Evolutionary conservation across 35 echinoderm and acorn worm species (phyloP).

Genomic region (Lytechinus pictus): DNA sequence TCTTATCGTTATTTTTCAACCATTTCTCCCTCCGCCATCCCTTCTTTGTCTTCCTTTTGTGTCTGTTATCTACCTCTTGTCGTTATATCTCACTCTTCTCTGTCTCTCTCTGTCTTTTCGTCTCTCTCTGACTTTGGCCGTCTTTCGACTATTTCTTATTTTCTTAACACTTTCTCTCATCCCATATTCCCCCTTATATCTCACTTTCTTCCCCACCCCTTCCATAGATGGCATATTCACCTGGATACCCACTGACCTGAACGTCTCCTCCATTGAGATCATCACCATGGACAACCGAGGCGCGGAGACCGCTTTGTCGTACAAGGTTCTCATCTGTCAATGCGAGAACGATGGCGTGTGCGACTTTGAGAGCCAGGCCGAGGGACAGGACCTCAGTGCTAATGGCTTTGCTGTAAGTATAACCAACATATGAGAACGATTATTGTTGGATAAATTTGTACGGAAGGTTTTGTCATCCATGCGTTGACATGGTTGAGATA

Average conservation of each 20-base stretch:
- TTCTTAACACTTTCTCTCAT: neutral
- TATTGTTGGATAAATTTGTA: no score
- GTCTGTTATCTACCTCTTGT: neutral
- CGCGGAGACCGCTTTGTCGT: neutral
- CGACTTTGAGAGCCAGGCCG: neutral
- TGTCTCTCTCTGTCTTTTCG: neutral
- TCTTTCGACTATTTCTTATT: neutral
- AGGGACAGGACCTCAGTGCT: neutral
- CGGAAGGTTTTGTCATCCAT: no score
- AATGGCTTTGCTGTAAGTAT: neutral
- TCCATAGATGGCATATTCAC: neutral
- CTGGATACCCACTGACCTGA: neutral
- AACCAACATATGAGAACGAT: neutral
- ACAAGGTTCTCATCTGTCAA: neutral
- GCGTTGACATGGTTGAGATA: no score
- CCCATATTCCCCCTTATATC: no score
- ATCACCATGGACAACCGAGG: neutral
- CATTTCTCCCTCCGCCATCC: no score
- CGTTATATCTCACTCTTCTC: neutral
- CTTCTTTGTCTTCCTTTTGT: neutral
- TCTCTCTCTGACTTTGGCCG: neutral
- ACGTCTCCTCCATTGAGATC: neutral
- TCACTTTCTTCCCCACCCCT: neutral
- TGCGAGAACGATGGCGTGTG: constrained; percentile 11
- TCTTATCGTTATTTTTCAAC: no score